These are phyloP conservation scores for Callyntrura guangdongensis DNA, from an alignment of 2,888 invertebrate genomes.

Conservation along the genomic window DNA sequence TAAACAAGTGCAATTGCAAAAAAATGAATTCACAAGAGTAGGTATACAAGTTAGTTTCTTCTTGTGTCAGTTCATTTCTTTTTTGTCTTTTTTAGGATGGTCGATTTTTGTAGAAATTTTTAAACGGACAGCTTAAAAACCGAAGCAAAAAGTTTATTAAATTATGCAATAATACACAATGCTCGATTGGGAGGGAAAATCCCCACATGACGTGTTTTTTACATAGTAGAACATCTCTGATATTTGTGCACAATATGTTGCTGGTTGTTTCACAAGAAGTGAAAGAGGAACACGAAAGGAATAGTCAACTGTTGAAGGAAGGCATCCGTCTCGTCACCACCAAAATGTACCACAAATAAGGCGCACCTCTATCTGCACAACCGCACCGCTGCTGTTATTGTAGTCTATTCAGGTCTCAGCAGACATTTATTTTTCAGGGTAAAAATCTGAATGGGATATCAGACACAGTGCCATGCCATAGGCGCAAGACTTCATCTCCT, in stretches of 20 bases:
- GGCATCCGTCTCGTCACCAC: constrained; percentile 37
- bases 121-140: neutral
- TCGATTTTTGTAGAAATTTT: neutral
- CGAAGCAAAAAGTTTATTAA: neutral
- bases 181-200: neutral
- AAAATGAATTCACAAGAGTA: neutral
- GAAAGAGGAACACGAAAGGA: constrained; percentile 8
- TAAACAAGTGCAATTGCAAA: neutral
- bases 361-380: neutral
- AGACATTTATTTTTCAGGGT: neutral
- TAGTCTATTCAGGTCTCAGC: constrained; percentile 34
- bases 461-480: neutral
- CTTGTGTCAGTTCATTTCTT: neutral
- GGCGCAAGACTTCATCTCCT: no score
- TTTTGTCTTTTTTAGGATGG: neutral
- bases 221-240: no score
- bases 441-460: constrained; percentile 14
- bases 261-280: constrained; percentile 9
- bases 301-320: constrained; percentile 73
- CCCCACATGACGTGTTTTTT: no score
- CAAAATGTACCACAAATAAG: constrained; percentile 29
- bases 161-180: neutral
- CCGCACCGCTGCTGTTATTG: no score
- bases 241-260: neutral
- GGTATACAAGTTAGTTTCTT: no score